Percentiles rank a stretch among this genome's conserved stretches.
Conservation (phyloP, 2,797 vertebrate genomes). For the Melanotaenia trifasciata region DNA sequence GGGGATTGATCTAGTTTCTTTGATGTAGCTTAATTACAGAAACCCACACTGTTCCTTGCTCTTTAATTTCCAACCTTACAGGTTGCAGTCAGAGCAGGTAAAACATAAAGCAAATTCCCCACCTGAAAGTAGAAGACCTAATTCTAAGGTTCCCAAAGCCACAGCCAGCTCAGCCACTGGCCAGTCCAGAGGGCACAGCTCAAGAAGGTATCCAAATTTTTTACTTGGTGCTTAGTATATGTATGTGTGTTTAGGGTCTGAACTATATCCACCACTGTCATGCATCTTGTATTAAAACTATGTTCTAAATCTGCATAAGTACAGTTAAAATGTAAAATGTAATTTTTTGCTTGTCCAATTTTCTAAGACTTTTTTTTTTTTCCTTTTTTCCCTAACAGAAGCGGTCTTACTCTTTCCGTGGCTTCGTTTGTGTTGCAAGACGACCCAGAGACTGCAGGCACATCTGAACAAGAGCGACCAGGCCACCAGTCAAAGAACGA, state of each 20-base stretch:
- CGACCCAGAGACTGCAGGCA: conserved; percentile 91
- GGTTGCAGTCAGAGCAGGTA: conserved; percentile 99
- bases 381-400: conserved; percentile 83
- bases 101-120: conserved; percentile 99
- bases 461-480: conserved; percentile 92
- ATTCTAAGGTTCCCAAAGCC: conserved; percentile 99
- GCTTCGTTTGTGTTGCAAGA: conserved; percentile 91
- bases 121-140: conserved; percentile 99
- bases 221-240: conserved; percentile 72
- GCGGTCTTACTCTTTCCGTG: conserved; percentile 91
- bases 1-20: conserved; percentile 48
- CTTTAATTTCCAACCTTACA: conserved; percentile 93
- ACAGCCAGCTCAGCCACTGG: conserved; percentile 95
- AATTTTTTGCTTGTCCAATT: conserved; percentile 3
- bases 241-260: conserved; percentile 58
- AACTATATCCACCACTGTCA: conserved; percentile 9
- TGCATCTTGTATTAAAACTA: conserved; percentile 24
- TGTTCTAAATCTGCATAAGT: conserved; percentile 34
- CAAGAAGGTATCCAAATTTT: conserved; percentile 94
- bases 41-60: conserved; percentile 75
- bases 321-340: conserved; percentile 31
- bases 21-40: conserved; percentile 49
- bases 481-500: conserved; percentile 93
- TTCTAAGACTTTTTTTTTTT: conserved; percentile 42
- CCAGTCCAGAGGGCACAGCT: conserved; percentile 97